Conservation (phyloP, 2,797 vertebrate species). For the Cichlasoma orientale region DNA sequence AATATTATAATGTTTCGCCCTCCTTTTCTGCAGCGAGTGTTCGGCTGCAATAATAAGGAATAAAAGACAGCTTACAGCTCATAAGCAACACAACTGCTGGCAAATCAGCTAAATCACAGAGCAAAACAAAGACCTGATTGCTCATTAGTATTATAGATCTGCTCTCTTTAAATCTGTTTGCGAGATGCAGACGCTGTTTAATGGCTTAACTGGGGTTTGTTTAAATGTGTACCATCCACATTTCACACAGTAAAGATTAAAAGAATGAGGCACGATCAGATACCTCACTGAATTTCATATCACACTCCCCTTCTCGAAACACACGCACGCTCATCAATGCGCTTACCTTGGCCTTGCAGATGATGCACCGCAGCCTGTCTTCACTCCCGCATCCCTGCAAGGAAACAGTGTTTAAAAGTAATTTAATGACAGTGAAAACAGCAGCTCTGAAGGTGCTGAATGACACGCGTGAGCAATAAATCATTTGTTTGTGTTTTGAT, state of each 20-base stretch:
- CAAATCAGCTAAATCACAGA: conserved; percentile 71
- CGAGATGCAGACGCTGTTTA: conserved; percentile 72
- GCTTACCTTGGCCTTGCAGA: conserved; percentile 79
- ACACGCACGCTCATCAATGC: conserved; percentile 16
- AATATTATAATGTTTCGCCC: conserved; percentile 78
- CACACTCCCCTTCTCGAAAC: background rate
- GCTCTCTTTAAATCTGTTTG: conserved; percentile 71
- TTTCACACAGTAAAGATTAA: conserved; percentile 64
- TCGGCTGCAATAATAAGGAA: conserved; percentile 79
- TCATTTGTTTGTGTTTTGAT: conserved; percentile 53
- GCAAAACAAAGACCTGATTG: conserved; percentile 80
- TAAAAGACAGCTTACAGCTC: conserved; percentile 74
- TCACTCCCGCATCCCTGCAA: conserved; percentile 69
- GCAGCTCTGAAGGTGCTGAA: conserved; percentile 10
- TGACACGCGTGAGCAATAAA: conserved; percentile 17
- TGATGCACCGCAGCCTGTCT: conserved; percentile 57
- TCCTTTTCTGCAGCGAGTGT: conserved; percentile 60
- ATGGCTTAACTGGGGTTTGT: conserved; percentile 76
- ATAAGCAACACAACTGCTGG: conserved; percentile 70
- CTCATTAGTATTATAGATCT: conserved; percentile 82
- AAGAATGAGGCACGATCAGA: conserved; percentile 57
- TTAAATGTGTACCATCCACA: conserved; percentile 60
- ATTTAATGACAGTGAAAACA: conserved; percentile 37
- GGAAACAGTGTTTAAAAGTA: conserved; percentile 40
- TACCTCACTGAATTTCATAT: conserved; percentile 26